Evolutionary conservation across 2,797 vertebrate genomes (phyloP), one percentile per base, ranked within the genome.

Genomic region (Erpetoichthys calabaricus): DNA sequence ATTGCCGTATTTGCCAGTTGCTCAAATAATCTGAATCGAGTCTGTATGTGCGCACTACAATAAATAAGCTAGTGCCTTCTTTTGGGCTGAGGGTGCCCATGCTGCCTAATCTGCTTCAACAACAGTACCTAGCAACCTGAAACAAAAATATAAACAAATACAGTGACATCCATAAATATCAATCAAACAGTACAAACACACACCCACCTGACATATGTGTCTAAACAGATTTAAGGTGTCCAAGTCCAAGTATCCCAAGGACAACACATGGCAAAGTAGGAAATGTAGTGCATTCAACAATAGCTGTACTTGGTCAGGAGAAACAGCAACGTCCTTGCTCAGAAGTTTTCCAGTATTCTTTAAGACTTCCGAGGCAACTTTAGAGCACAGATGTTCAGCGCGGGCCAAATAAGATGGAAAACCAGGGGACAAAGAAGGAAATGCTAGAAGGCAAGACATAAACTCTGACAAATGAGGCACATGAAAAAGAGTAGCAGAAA

Each of bases 181-280:
- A 25, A 25, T 25, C 25, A 25, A 25, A 25, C n/a, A n/a, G n/a
- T n/a, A n/a, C n/a, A 42, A n/a, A 6, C 4, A 42, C 44, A 3
- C 2, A 42, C 67, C 76, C 65, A 99, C 96, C 89, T 87, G 91
- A 67, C 89, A 97, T 43, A 97, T 74, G 42, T 98, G 93, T 65
- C 90, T 85, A 75, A 98, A 90, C 63, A 98, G 89, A 45, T 72
- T 71, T 62, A 76, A 67, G 5, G 94, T 74, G 49, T 84, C 82
- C 0, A 62, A 62, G 63, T 85, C 84, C 63, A 99, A 78, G 65
- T 88, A 85, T 56, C 90, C 90, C 3, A 75, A 78, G 57, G 74
- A 86, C 0, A 92, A 68, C 0, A 82, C 66, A n/a, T 98, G 90
- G 58, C 91, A 90, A 25, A 68, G 89, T 61, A 99, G 72, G 9